Evolutionary conservation across 2,888 invertebrate species (phyloP), one percentile per base, ranked within the genome.

Genomic region (Lasioglossum morio): DNA sequence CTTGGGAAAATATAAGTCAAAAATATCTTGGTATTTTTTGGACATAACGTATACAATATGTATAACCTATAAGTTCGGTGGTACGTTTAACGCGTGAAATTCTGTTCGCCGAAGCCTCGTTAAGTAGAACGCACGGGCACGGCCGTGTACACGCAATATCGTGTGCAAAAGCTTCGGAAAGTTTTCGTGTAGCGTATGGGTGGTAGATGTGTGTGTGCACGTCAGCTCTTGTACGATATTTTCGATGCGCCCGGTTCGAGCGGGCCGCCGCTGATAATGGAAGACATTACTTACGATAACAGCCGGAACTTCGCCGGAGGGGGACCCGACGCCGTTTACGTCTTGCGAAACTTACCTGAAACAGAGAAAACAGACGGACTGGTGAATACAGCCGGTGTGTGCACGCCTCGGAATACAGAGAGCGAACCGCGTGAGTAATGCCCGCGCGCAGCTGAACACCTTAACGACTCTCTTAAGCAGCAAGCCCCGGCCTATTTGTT

Each of bases 261-360:
- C 48, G 57, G 37, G 57, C 69, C 63, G n/a, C 27, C 14, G 48
- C 66, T 74, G 88, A 88, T 89, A 88, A 89, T 82, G 84, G 87
- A 82, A 84, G 82, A 53, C 85, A 76, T 88, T 90, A 86, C 87
- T 90, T 83, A 82, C 89, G 86, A 79, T 89, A 91, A 88, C 86
- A 78, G 70, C 79, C 78, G 73, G 37, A 89, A 88, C 73, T 82
- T 86, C 66, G 37, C 74, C 40, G 75, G 34, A 40, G 16, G 34
- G 34, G 3, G 43, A 30, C 70, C 70, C 40, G 7, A 14, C 72
- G n/a, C n/a, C 37, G 74, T 48, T 69, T 73, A 79, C 70, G 66
- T 40, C 43, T 72, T 74, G 82, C 74, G 73, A 57, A 89, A 89
- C 86, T 90, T 86, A 79, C 82, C 73, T 27, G 85, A 84, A 89